Evolutionary conservation across 2,113 vertebrate species (phyloP).

Genomic region (Patagioenas fasciata): DNA sequence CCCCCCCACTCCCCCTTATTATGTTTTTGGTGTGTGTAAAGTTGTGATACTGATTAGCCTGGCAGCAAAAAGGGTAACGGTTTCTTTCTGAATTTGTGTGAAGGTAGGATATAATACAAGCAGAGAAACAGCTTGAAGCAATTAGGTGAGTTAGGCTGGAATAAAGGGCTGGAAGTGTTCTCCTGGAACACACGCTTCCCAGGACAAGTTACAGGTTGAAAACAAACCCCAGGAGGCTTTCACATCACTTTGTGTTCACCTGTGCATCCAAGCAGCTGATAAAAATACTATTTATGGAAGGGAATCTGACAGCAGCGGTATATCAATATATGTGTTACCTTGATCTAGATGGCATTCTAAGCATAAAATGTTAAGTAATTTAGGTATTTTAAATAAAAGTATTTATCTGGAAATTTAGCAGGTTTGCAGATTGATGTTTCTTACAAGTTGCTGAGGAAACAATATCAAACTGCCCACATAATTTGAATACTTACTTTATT

Average conservation of each 20-base stretch:
- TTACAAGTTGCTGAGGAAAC: neutral
- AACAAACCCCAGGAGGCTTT: neutral
- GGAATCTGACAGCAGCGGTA: neutral
- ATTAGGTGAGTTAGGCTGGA: neutral
- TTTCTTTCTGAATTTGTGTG: neutral
- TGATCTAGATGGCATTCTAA: neutral
- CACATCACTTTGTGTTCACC: neutral
- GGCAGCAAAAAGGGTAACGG: neutral
- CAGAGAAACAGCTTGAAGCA: conserved; percentile 7
- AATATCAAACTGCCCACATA: neutral
- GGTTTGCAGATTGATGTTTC: neutral
- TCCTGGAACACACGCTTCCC: neutral
- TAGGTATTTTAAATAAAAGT: neutral
- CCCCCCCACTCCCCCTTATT: neutral
- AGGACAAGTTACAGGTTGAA: neutral
- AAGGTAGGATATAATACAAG: conserved; percentile 26
- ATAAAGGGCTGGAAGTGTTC: neutral
- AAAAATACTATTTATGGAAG: neutral
- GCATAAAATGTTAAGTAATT: neutral
- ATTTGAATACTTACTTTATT: neutral
- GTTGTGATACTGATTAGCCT: neutral
- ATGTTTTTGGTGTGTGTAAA: neutral
- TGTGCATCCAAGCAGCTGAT: neutral
- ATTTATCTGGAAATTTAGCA: neutral
- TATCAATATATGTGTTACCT: neutral